A percentile compares a stretch with the other conserved stretches of the same genome.
These are phyloP conservation scores for Drosophila neocordata DNA, from an alignment of 1,140 invertebrate genomes.

Conservation along the genomic window DNA sequence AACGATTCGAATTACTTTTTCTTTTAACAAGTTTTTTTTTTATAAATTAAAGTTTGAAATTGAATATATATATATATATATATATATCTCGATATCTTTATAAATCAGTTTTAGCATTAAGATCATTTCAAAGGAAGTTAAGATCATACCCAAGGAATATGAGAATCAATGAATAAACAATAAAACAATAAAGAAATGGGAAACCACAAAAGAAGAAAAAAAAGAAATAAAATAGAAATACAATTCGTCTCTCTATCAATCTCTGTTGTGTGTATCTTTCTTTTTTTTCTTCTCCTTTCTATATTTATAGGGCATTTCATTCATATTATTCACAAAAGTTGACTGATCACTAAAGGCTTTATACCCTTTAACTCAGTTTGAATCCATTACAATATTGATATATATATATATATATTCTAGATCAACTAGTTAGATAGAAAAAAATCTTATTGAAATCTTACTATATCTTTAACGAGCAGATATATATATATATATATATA, in stretches of 20 bases:
- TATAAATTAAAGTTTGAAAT: not conserved
- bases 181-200: not conserved
- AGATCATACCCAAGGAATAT: not conserved
- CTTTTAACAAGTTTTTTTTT: too few relatives aligned
- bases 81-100: too few relatives aligned
- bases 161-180: not conserved
- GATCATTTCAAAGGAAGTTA: not conserved
- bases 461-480: too few relatives aligned
- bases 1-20: not conserved
- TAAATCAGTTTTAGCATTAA: not conserved
- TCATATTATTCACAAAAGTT: not conserved
- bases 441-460: too few relatives aligned
- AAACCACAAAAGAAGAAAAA: not conserved
- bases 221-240: not conserved
- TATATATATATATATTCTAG: too few relatives aligned
- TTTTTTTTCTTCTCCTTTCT: not conserved
- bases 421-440: too few relatives aligned
- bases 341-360: not conserved
- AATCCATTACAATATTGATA: too few relatives aligned
- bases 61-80: not conserved
- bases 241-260: not conserved
- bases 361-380: not conserved
- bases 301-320: conserved; percentile 5
- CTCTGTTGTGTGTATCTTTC: not conserved
- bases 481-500: too few relatives aligned